Percentiles rank a stretch among this genome's conserved stretches.
These are phyloP conservation scores for Acrobasis repandana DNA, from an alignment of 2,888 invertebrate genomes.

Conservation along the genomic window DNA sequence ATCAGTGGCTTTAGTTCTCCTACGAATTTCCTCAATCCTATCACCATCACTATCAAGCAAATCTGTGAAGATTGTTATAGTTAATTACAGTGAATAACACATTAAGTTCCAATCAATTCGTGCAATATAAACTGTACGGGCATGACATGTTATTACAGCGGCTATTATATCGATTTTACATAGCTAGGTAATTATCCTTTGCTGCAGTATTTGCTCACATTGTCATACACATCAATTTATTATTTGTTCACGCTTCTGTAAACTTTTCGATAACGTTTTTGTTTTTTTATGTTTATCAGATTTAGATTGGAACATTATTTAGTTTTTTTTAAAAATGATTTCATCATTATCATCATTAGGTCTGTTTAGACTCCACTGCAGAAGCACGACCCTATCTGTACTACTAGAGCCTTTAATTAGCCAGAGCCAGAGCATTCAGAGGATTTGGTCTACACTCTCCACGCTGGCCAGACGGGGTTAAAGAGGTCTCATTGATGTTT, in stretches of 20 bases:
- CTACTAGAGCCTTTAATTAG: too few relatives aligned
- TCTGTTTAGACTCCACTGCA: too few relatives aligned
- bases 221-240: slow-evolving; percentile 4
- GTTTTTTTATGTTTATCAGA: background rate
- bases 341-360: too few relatives aligned
- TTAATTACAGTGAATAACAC: background rate
- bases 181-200: background rate
- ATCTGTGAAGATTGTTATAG: background rate
- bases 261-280: background rate
- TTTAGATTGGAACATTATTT: too few relatives aligned
- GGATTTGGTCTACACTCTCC: too few relatives aligned
- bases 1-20: too few relatives aligned
- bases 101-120: background rate
- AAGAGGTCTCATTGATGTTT: too few relatives aligned
- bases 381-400: too few relatives aligned
- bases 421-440: too few relatives aligned
- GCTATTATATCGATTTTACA: slow-evolving; percentile 10
- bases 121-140: background rate
- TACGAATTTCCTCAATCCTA: too few relatives aligned
- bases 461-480: too few relatives aligned
- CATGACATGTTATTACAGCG: slow-evolving; percentile 11
- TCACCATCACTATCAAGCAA: background rate
- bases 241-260: background rate
- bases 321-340: too few relatives aligned
- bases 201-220: slow-evolving; percentile 17